Percentiles rank a stretch among this genome's conserved stretches.
phyloP scores from a whole-genome alignment of 2,113 vertebrate genomes.

The Calypte anna region DNA sequence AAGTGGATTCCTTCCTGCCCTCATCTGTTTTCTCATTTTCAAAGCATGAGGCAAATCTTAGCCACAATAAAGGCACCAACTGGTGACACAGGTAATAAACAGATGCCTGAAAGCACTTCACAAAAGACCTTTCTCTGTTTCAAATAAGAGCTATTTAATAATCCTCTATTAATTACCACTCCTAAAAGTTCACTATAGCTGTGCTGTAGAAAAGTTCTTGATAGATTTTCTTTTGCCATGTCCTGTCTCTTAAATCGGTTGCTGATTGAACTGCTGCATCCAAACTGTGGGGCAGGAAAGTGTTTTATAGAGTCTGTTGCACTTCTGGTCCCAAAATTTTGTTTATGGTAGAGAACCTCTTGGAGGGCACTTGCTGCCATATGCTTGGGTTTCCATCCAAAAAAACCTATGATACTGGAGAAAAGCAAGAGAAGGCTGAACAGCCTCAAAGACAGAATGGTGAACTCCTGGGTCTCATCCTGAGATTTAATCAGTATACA shows the following conservation, averaged over 20 bases:
- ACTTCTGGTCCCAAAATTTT: background rate
- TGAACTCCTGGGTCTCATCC: background rate
- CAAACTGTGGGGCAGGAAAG: background rate
- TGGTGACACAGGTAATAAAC: background rate
- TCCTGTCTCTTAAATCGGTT: background rate
- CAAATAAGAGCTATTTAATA: background rate
- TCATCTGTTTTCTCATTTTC: background rate
- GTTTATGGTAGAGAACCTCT: background rate
- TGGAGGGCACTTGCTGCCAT: background rate
- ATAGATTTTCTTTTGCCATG: background rate
- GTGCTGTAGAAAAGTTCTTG: background rate
- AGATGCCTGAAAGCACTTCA: background rate
- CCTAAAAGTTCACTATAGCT: background rate
- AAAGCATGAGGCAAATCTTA: background rate
- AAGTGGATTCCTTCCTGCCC: background rate
- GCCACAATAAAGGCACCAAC: background rate
- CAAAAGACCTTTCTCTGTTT: background rate
- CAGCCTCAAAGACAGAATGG: rapidly evolving
- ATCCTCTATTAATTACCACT: background rate
- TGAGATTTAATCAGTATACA: background rate
- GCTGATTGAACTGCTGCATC: background rate
- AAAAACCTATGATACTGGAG: background rate
- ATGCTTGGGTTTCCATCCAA: background rate
- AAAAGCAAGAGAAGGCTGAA: background rate
- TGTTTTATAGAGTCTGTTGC: background rate